Base-by-base conservation (phyloP, 30 jellyfish, hydroid and myxozoan genomes). In the Aurelia aurita region DNA sequence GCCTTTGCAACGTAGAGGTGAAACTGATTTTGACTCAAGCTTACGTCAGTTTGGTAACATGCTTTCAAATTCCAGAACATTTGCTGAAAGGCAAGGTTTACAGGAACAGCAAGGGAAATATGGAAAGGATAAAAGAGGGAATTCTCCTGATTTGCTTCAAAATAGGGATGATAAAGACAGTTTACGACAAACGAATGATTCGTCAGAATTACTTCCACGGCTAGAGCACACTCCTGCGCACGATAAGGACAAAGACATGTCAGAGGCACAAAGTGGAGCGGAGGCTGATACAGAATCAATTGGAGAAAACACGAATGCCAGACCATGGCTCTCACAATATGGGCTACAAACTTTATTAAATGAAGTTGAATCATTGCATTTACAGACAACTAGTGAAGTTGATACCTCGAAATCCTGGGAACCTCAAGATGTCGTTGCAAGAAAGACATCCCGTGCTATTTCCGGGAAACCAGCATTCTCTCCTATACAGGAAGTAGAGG, bases 391-490 rank as follows among this genome's bases (percentile, higher is more conserved):
- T 58, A 47, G 64, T 26, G 29, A 64, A 39, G n/a, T 39, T 1
- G 64, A 32, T 57, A 65, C 59, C 18, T 10, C 81, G 47, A 34
- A 11, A 19, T 22, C 47, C 11, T 44, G 8, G 12, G 79, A 44
- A 14, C 32, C 90, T 12, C 57, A 63, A 44, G 79, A 47, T 15
- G 65, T 10, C 58, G 69, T 28, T 46, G 64, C 23, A 16, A 61
- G 27, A 51, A 86, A 31, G 86, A 64, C 62, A 14, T 87, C 46
- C 20, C 44, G 79, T 18, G 29, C 58, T 15, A 67, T 88, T 7
- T 67, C 97, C 22, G 97, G 78, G 23, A 82, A 88, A 28, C 97
- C 97, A 6, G 84, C 90, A 20, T 88, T 88, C 72, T 88, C 97
- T 35, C 97, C 97, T 7, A 88, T 88, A 25, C 79, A 78, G 22